Evolutionary conservation across 2,113 vertebrate genomes (phyloP).

Genomic region (Vulpes lagopus): DNA sequence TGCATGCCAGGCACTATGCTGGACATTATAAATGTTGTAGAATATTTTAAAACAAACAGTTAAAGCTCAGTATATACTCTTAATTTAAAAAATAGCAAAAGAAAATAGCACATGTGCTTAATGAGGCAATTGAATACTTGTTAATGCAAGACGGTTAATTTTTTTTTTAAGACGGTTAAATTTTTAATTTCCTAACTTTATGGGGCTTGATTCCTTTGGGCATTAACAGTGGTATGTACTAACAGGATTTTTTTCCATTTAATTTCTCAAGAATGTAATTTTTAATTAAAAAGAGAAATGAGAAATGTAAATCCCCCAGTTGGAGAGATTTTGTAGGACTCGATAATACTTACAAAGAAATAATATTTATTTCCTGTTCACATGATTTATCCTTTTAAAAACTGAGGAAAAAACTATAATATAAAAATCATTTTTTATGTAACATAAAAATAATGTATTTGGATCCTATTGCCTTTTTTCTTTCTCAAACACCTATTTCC

Average conservation of each 20-base stretch:
- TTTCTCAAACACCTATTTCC: not conserved
- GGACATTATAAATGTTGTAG: not conserved
- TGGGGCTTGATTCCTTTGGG: conserved; percentile 12
- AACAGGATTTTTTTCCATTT: not conserved
- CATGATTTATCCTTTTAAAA: conserved; percentile 1
- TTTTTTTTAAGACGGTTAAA: conserved; percentile 27
- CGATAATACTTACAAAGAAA: not conserved
- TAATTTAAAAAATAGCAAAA: not conserved
- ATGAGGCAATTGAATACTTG: conserved; percentile 40
- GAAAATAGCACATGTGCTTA: conserved; percentile 6
- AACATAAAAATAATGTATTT: not conserved
- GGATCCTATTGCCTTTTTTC: not conserved
- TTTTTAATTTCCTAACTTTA: conserved; percentile 64
- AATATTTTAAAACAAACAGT: conserved; percentile 20
- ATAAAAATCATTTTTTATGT: conserved; percentile 8
- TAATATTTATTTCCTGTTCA: not conserved
- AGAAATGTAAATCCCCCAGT: conserved; percentile 50
- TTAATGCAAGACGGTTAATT: conserved; percentile 28
- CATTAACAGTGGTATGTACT: not conserved
- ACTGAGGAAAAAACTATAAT: not conserved
- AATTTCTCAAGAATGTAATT: conserved; percentile 56
- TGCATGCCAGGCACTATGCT: not conserved
- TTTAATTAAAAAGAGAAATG: conserved; percentile 74
- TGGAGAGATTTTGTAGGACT: not conserved
- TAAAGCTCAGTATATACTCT: not conserved